phyloP scores from a whole-genome alignment of 2,113 vertebrate species.

The Miniopterus natalensis region DNA sequence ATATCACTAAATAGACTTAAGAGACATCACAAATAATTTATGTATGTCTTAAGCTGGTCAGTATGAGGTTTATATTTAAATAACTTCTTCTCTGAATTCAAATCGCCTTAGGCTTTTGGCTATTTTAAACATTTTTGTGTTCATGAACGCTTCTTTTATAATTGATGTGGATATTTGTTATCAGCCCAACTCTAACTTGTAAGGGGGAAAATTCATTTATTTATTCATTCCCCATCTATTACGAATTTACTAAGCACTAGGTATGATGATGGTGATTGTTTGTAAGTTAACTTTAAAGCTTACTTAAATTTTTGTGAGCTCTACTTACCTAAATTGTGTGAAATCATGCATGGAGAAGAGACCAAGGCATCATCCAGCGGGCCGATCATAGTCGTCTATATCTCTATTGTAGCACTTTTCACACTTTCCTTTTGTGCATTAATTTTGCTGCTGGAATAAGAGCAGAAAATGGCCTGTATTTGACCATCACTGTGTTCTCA shows the following conservation, averaged over 20 bases:
- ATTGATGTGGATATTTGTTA: conserved; percentile 55
- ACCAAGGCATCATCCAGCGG: not conserved
- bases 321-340: not conserved
- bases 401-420: not conserved
- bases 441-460: not conserved
- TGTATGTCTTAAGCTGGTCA: not conserved
- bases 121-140: conserved; percentile 62
- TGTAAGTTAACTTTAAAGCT: conserved; percentile 19
- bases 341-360: not conserved
- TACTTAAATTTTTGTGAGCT: not conserved
- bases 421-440: not conserved
- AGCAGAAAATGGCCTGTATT: not conserved
- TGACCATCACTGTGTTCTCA: not conserved
- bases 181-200: conserved; percentile 42
- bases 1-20: not conserved
- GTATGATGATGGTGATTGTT: not conserved
- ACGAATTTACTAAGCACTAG: not conserved
- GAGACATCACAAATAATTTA: not conserved
- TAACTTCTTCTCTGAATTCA: conserved; percentile 4
- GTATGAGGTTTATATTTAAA: conserved; percentile 58
- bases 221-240: conserved; percentile 23
- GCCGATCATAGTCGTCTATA: not conserved
- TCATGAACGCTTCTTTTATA: conserved; percentile 56
- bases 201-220: conserved; percentile 43
- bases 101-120: conserved; percentile 22